Conservation (phyloP, 2,888 invertebrate genomes). For the Iselma pallidipennis region DNA sequence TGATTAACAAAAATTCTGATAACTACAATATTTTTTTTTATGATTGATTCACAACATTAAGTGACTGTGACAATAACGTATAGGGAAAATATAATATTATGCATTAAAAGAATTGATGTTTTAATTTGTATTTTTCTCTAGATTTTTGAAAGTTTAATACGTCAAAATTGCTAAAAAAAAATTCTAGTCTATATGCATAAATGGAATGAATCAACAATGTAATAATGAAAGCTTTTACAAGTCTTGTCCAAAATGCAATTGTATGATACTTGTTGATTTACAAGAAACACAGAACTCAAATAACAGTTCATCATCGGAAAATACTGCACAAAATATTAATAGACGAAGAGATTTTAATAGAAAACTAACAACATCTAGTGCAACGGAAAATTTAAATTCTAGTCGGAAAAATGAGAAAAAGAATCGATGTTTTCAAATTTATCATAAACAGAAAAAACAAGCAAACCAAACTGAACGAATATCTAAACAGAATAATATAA, state of each 20-base stretch:
- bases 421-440: not conserved
- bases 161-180: not conserved
- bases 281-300: too few relatives aligned
- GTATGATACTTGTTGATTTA: too few relatives aligned
- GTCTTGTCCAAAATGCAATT: not conserved
- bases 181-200: not conserved
- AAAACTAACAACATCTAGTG: too few relatives aligned
- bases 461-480: not conserved
- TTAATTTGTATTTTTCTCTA: not conserved
- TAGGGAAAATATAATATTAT: constrained; percentile 49
- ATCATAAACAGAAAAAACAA: not conserved
- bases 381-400: too few relatives aligned
- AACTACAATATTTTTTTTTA: not conserved
- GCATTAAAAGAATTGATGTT: constrained; percentile 19
- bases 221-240: not conserved
- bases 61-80: constrained; percentile 56
- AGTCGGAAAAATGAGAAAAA: not conserved
- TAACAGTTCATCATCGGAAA: too few relatives aligned
- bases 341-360: too few relatives aligned
- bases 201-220: constrained; percentile 6
- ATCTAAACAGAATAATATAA: too few relatives aligned
- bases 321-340: too few relatives aligned
- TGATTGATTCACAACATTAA: constrained; percentile 38
- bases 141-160: not conserved
- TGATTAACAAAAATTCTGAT: not conserved